Evolutionary conservation across 2,888 invertebrate genomes (phyloP).

Genomic region (Xanthostigma xanthostigma): DNA sequence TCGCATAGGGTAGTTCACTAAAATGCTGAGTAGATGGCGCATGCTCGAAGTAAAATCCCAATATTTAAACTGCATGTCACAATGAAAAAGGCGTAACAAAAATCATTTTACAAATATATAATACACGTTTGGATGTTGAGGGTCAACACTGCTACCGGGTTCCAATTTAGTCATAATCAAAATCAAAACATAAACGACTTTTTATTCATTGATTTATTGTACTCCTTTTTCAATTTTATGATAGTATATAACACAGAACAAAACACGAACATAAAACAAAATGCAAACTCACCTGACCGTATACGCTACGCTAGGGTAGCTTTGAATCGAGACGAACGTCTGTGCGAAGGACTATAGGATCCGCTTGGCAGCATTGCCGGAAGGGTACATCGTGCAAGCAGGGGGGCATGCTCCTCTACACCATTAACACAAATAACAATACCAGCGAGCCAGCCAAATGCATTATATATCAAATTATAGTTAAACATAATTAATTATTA

Average conservation of each 20-base stretch:
- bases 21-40: too few relatives aligned
- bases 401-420: conserved; percentile 37
- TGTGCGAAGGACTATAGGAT: conserved; percentile 8
- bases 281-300: conserved; percentile 1
- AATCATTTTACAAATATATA: background rate
- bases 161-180: too few relatives aligned
- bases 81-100: too few relatives aligned
- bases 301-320: background rate
- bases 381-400: conserved; percentile 22
- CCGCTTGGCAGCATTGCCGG: conserved; percentile 4
- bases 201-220: too few relatives aligned
- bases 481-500: background rate
- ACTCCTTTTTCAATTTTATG: too few relatives aligned
- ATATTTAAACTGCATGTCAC: too few relatives aligned
- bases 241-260: too few relatives aligned
- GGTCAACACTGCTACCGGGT: too few relatives aligned
- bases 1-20: too few relatives aligned
- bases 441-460: conserved; percentile 10
- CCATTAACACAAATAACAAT: conserved; percentile 13
- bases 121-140: background rate
- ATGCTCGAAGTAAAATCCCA: too few relatives aligned
- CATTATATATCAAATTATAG: background rate
- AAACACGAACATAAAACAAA: background rate
- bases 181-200: too few relatives aligned
- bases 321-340: background rate